Evolutionary conservation across 2,888 invertebrate genomes (phyloP).

Genomic region (Clitarchus hookeri): DNA sequence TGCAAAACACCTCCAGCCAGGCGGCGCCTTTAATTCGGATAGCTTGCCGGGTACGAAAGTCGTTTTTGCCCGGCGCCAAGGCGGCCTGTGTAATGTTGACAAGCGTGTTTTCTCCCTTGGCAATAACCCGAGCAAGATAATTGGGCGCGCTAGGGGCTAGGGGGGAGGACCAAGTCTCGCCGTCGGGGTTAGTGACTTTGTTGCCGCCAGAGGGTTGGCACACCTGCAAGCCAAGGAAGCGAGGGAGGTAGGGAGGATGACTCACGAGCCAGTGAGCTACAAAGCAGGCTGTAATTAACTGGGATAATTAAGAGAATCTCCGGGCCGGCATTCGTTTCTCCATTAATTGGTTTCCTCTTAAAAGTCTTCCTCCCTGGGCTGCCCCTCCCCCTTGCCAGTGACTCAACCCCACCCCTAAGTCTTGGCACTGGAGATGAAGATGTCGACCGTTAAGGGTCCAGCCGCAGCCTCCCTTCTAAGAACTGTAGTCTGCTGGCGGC

Average conservation of each 20-base stretch:
- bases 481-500: neutral
- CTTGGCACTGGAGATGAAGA: neutral
- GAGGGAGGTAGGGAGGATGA: neutral
- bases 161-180: neutral
- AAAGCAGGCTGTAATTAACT: conserved; percentile 31
- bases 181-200: conserved; percentile 5
- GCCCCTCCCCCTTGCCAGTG: neutral
- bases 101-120: neutral
- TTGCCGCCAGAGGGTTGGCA: neutral
- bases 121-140: conserved; percentile 9
- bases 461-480: neutral
- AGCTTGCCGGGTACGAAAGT: too few species aligned
- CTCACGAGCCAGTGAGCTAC: conserved; percentile 18
- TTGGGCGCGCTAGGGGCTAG: neutral
- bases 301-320: conserved; percentile 31
- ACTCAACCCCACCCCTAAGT: neutral
- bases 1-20: too few species aligned
- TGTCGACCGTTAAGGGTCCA: neutral
- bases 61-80: neutral
- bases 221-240: neutral
- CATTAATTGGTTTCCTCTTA: conserved; percentile 28
- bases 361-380: neutral
- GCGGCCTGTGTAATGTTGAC: neutral
- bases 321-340: conserved; percentile 18
- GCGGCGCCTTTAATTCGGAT: too few species aligned